Evolutionary conservation across 2,113 vertebrate genomes (phyloP).

Genomic region (Eretmochelys imbricata): DNA sequence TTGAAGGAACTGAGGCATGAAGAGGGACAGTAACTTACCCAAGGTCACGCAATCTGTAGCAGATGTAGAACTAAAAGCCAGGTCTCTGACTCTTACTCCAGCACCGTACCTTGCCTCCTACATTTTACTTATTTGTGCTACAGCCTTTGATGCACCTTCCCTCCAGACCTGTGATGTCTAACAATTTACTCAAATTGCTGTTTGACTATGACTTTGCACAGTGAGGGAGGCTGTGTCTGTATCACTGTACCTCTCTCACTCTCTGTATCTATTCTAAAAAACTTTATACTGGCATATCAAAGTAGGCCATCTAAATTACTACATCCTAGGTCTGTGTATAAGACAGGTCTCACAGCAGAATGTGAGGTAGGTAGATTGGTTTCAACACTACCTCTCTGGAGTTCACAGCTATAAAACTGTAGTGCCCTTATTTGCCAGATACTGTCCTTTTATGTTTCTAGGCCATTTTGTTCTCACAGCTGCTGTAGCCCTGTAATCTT

Average conservation of each 20-base stretch:
- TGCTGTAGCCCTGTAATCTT: constrained; percentile 13
- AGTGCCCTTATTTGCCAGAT: not conserved
- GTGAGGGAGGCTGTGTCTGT: not conserved
- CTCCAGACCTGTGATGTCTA: not conserved
- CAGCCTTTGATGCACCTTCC: not conserved
- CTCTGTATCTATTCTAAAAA: constrained; percentile 29
- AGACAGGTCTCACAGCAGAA: constrained; percentile 32
- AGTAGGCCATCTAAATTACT: constrained; percentile 9
- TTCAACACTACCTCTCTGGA: not conserved
- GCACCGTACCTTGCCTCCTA: not conserved
- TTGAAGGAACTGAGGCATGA: constrained; percentile 56
- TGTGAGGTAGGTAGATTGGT: not conserved
- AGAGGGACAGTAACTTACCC: not conserved
- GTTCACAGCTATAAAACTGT: not conserved
- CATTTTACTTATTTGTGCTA: constrained; percentile 15
- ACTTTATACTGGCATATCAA: not conserved
- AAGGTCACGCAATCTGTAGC: not conserved
- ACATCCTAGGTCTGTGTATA: constrained; percentile 5
- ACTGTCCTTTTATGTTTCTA: constrained; percentile 29
- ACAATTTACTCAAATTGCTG: not conserved
- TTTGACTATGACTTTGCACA: not conserved
- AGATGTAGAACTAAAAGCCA: not conserved
- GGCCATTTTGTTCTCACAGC: constrained; percentile 38
- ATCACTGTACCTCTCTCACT: not conserved
- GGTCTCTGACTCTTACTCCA: not conserved